Evolutionary conservation across 1,140 invertebrate genomes (phyloP), one percentile per base, ranked within the genome.

Genomic region (Brachionus manjavacas): DNA sequence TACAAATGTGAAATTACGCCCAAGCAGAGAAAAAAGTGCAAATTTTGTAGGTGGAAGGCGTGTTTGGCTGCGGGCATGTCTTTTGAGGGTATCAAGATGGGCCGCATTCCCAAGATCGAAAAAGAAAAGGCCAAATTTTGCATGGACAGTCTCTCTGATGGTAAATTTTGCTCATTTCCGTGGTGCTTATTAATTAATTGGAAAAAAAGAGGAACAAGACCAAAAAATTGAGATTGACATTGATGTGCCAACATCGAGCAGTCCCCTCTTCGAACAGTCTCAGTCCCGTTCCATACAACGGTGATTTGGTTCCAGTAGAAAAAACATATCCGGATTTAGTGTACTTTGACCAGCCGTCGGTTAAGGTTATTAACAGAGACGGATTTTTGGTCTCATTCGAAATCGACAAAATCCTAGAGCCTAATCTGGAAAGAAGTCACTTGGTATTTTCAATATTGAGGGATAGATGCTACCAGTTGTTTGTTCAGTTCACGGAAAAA

Each of bases 41-140:
- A 89, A 84, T 86, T 88, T 7, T 89, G 89, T 84, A 85, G 89
- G 8, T 89, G 87, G 84, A 85, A 87, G 70, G 43, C 85, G 55
- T 89, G 89, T 85, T 49, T 89, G n/a, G 85, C 87, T 12, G 85
- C 85, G 9, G 89, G 89, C 2, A 89, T 89, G 89, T 86, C 88
- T 12, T 79, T 89, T 4, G 88, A 88, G 66, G 88, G 89, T 20
- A 84, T 78, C 7, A 52, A 64, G 31, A 89, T 89, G 89, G 89
- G 89, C 6, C 85, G 88, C 16, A 89, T 89, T 76, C 89, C 89
- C 12, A 89, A 89, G 84, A 74, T 87, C 14, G 87, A 88, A 52
- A 89, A 88, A 85, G 88, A 89, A 60, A 86, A 85, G 64, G 88
- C 89, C 9, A 83, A 23, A 49, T 49, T 25, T 28, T 46, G 9